Evolutionary conservation across 2,888 invertebrate species (phyloP), one percentile per base, ranked within the genome.

Genomic region (Euclidia mi): DNA sequence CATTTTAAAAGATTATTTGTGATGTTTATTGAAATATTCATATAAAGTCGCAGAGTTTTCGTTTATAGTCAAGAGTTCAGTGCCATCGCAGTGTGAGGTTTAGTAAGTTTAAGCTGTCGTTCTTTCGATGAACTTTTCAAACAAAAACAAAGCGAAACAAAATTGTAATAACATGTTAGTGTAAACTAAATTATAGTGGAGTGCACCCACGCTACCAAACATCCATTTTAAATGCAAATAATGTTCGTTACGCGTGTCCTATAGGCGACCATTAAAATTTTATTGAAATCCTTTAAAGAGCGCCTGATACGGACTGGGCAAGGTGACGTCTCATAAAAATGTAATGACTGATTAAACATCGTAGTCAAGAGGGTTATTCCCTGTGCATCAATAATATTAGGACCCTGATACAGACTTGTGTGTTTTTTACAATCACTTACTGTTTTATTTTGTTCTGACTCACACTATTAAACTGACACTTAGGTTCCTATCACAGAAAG

Each of bases 221-320:
- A 48, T 60, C 41, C 25, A 64, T 71, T 61, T 58, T 51, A 61
- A 60, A 70, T 61, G 50, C 46, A 51, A 61, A 65, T 65, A 58
- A 51, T 52, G 32, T 50, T 44, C 38, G 32, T 42, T 49, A 38
- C 46, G 31, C 34, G 43, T 59, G 43, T 56, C 41, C 51, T 10
- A 43, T 11, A 42, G 38, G 1, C 38, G 55, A 42, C 31, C 48
- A 55, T 71, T 55, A 56, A 66, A 66, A 43, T 55, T 49, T 51
- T 43, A 71, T 66, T 51, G 25, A 29, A 66, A 71, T 56, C 48
- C 52, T 56, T 63, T 59, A 46, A 67, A 56, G 15, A 40, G 38
- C 15, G 51, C 15, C 35, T 48, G 42, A 66, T 45, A 52, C 52
- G 4, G 25, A 11, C 15, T 48, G 34, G 20, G 7, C 49, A 37